Percentiles rank a stretch among this genome's conserved stretches.
These are phyloP conservation scores for Gambusia holbrooki DNA, from an alignment of 2,113 vertebrate species.

Conservation along the genomic window DNA sequence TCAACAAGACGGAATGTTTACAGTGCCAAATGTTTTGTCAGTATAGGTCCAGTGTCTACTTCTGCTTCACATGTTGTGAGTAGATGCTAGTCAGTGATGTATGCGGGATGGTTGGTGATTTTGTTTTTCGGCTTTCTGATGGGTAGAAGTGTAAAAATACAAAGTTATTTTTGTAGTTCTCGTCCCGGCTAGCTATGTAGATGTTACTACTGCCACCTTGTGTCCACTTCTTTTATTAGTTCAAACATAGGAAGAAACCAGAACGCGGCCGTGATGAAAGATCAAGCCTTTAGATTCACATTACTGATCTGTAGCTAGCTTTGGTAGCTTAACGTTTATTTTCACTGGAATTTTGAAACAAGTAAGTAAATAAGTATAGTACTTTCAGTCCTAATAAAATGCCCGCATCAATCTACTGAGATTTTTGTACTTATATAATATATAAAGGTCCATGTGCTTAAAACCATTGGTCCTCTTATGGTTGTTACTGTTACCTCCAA, in stretches of 20 bases:
- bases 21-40: too few relatives aligned
- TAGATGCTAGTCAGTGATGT: not conserved
- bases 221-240: not conserved
- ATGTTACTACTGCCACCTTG: conserved; percentile 49
- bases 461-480: not conserved
- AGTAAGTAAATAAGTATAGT: too few relatives aligned
- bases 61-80: too few relatives aligned
- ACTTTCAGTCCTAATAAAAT: not conserved
- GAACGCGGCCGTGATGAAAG: too few relatives aligned
- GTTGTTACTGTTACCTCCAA: not conserved
- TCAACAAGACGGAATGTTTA: too few relatives aligned
- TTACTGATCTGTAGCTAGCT: too few relatives aligned
- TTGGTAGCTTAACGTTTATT: too few relatives aligned
- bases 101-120: not conserved
- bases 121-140: not conserved
- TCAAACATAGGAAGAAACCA: not conserved
- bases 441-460: not conserved
- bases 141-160: not conserved
- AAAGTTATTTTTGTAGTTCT: not conserved
- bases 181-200: not conserved
- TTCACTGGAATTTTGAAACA: too few relatives aligned
- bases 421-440: not conserved
- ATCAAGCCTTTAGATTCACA: too few relatives aligned
- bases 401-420: not conserved
- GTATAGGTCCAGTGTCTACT: too few relatives aligned